Conservation (phyloP, 2,888 invertebrate genomes). For the Neelides folsomi region DNA sequence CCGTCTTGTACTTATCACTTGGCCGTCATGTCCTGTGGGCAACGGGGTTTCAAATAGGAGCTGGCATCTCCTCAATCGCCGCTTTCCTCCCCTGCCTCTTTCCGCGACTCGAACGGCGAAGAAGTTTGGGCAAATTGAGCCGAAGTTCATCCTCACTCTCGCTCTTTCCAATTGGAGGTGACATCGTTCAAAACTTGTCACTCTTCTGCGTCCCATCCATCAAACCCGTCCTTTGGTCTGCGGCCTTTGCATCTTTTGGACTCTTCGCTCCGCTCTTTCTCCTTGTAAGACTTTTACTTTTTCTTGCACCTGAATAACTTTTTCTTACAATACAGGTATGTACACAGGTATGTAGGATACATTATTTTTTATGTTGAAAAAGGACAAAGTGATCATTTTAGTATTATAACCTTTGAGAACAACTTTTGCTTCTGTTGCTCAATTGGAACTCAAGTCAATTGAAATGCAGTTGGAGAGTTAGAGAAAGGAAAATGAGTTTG, state of each 20-base stretch:
- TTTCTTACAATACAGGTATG: too few species aligned
- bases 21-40: constrained; percentile 61
- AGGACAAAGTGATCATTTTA: too few species aligned
- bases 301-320: too few species aligned
- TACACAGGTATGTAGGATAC: too few species aligned
- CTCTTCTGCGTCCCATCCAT: constrained; percentile 54
- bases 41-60: constrained; percentile 71
- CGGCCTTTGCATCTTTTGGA: constrained; percentile 69
- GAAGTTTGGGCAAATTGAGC: too few species aligned
- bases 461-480: too few species aligned
- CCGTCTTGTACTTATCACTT: constrained; percentile 54
- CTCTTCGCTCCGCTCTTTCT: constrained; percentile 82
- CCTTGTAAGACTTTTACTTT: constrained; percentile 50
- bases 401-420: too few species aligned
- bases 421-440: too few species aligned
- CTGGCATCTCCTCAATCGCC: constrained; percentile 64
- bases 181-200: constrained; percentile 56
- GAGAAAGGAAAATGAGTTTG: too few species aligned
- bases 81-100: constrained; percentile 75
- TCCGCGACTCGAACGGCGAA: constrained; percentile 49
- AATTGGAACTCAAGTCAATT: too few species aligned
- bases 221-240: constrained; percentile 39
- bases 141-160: too few species aligned
- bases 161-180: constrained; percentile 26
- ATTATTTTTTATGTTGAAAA: too few species aligned